These are phyloP conservation scores for Kradibia gibbosae DNA, from an alignment of 1,140 invertebrate genomes.

Conservation along the genomic window DNA sequence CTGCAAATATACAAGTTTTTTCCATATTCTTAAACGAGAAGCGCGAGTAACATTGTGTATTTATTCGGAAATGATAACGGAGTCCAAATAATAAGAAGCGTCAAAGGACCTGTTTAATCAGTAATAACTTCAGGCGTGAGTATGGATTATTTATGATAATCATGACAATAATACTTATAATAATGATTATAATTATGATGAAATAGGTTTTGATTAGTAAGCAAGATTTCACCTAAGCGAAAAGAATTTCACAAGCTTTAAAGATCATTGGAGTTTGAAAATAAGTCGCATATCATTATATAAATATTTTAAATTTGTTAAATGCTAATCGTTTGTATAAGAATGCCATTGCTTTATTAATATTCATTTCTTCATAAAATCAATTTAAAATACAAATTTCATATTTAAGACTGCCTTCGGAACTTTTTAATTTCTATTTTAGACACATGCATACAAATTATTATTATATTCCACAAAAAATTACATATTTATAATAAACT, in stretches of 20 bases:
- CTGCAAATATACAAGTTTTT: neutral
- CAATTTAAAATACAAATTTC: too few relatives aligned
- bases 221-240: neutral
- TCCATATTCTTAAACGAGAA: neutral
- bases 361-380: too few relatives aligned
- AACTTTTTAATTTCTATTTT: too few relatives aligned
- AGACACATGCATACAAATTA: too few relatives aligned
- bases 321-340: neutral
- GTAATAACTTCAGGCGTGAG: neutral
- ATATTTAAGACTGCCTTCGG: too few relatives aligned
- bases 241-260: neutral
- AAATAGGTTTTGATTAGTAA: neutral
- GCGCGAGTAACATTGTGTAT: neutral
- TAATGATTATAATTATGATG: neutral
- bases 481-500: too few relatives aligned
- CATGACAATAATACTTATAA: neutral
- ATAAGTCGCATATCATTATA: neutral
- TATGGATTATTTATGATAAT: neutral
- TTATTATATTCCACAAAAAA: too few relatives aligned
- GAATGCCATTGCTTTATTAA: too few relatives aligned
- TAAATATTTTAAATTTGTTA: neutral
- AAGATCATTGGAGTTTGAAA: neutral
- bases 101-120: neutral
- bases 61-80: neutral
- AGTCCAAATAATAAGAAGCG: conserved; percentile 3